phyloP scores from a whole-genome alignment of 2,888 invertebrate genomes.

The Mesorhabditis belari region DNA sequence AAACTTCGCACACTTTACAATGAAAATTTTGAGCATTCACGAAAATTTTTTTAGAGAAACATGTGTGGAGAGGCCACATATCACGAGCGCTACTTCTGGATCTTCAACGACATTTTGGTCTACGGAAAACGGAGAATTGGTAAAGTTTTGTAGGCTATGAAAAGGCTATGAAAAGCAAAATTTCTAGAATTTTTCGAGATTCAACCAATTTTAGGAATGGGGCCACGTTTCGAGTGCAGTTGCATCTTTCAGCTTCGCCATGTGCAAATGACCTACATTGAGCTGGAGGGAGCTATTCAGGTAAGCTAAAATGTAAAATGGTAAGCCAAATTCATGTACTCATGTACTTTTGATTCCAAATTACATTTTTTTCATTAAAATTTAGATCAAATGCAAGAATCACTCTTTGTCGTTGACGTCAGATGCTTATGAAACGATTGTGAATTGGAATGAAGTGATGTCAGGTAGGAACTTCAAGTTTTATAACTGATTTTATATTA shows the following conservation, averaged over 20 bases:
- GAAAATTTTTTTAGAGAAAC: conserved; percentile 11
- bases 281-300: conserved; percentile 13
- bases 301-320: conserved; percentile 1
- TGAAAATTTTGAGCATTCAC: neutral
- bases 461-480: neutral
- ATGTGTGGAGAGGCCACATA: conserved; percentile 14
- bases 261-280: conserved; percentile 11
- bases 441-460: conserved; percentile 8
- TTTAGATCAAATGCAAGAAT: conserved; percentile 9
- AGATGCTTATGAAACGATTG: conserved; percentile 8
- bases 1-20: too few relatives aligned
- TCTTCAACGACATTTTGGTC: conserved; percentile 26
- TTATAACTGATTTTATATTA: too few relatives aligned
- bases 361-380: conserved; percentile 3
- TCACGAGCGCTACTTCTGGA: conserved; percentile 18
- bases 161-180: neutral
- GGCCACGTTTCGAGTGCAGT: conserved; percentile 17
- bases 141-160: neutral
- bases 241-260: conserved; percentile 19
- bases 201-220: conserved; percentile 8
- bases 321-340: neutral
- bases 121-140: conserved; percentile 20
- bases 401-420: conserved; percentile 15
- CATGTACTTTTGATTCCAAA: neutral
- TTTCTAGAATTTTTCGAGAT: too few relatives aligned